These are phyloP conservation scores for Indri indri DNA, from an alignment of 2,113 vertebrate genomes.

Conservation along the genomic window DNA sequence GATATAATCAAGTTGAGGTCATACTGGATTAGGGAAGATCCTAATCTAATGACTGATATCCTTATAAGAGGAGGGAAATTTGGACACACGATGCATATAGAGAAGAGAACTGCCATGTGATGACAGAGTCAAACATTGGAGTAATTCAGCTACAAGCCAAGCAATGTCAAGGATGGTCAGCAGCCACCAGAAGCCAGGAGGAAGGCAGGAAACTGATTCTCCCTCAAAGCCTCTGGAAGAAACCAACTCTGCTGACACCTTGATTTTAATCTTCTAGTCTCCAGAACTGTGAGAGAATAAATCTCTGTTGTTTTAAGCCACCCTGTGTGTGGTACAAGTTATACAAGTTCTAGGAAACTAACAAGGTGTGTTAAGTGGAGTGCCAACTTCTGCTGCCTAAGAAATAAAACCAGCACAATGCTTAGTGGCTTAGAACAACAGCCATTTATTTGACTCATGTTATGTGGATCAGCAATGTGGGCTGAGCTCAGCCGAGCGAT, in stretches of 20 bases:
- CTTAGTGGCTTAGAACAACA: neutral
- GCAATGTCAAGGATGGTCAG: neutral
- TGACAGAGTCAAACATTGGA: neutral
- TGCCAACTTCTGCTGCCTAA: neutral
- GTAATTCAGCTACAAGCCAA: neutral
- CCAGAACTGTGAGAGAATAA: neutral
- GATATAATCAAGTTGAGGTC: neutral
- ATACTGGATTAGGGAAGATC: neutral
- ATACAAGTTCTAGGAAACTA: neutral
- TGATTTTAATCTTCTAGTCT: neutral
- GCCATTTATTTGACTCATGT: neutral
- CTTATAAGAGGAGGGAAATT: neutral
- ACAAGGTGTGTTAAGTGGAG: neutral
- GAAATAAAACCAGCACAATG: neutral
- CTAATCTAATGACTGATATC: neutral
- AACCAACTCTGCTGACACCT: neutral
- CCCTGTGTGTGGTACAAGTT: neutral
- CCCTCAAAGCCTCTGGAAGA: neutral
- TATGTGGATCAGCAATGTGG: neutral
- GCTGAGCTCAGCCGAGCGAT: neutral
- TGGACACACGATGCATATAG: neutral
- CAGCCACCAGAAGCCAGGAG: neutral
- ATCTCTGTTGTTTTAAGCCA: neutral
- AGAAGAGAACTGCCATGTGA: neutral
- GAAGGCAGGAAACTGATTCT: neutral